phyloP scores from a whole-genome alignment of 2,888 invertebrate species.

The Ptychoptera contaminata region DNA sequence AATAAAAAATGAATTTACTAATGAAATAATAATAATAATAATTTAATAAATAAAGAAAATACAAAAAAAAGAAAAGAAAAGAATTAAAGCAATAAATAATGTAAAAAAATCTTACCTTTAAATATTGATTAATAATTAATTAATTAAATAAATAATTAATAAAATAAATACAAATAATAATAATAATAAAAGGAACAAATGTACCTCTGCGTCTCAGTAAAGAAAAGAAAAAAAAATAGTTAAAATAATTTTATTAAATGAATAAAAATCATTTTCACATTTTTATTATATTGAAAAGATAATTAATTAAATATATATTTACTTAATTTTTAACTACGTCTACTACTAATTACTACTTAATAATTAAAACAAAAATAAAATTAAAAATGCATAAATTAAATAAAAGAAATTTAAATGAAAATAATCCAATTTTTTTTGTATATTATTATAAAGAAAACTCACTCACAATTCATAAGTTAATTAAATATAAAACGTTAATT shows the following conservation, averaged over 20 bases:
- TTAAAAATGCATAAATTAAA: neutral
- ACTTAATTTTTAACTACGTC: no score
- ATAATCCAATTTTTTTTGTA: neutral
- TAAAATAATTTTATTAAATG: neutral
- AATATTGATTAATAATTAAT: no score
- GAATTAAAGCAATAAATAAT: neutral
- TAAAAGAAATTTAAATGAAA: neutral
- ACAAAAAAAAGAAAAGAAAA: no score
- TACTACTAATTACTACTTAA: no score
- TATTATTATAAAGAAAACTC: neutral
- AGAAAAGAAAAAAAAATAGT: neutral
- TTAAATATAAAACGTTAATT: no score
- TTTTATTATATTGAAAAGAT: neutral
- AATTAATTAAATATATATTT: no score
- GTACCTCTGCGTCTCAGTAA: conserved; percentile 25
- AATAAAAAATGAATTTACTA: neutral
- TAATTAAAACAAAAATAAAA: neutral
- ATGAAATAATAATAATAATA: neutral
- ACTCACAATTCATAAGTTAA: no score
- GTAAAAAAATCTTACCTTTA: no score
- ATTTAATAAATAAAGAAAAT: neutral
- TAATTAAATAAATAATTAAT: no score
- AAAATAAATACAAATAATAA: no score
- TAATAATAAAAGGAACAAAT: conserved; percentile 20
- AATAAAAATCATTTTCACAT: neutral